These are phyloP conservation scores for Pseudomyrmex concolor DNA, from an alignment of 1,140 invertebrate genomes.

Conservation along the genomic window DNA sequence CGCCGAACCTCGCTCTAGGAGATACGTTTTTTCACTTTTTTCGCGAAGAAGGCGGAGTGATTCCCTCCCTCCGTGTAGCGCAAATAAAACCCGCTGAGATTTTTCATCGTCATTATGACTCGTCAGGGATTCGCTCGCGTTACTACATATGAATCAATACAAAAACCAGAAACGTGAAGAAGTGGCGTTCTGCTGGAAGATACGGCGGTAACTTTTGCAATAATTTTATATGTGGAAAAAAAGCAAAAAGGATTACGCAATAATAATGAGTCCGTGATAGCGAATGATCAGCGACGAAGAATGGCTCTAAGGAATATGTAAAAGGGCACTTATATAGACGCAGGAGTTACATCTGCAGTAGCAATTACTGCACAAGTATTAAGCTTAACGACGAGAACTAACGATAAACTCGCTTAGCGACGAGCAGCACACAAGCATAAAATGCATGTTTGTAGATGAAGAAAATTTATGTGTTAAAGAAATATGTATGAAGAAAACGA, in stretches of 20 bases:
- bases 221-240: conserved; percentile 1
- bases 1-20: conserved; percentile 56
- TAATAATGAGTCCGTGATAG: conserved; percentile 25
- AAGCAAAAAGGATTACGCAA: not conserved
- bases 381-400: conserved; percentile 32
- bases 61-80: not conserved
- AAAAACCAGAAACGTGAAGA: conserved; percentile 23
- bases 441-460: not conserved
- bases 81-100: not conserved
- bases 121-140: not conserved
- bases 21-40: conserved; percentile 3
- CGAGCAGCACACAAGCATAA: not conserved
- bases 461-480: not conserved
- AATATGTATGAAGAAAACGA: not conserved
- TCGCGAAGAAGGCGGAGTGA: conserved; percentile 27
- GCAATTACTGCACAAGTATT: conserved; percentile 24
- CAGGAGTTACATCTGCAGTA: conserved; percentile 22
- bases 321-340: conserved; percentile 2
- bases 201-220: not conserved
- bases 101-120: conserved; percentile 53
- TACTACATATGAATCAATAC: not conserved
- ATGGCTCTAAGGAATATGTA: conserved; percentile 14
- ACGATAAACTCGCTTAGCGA: conserved; percentile 47
- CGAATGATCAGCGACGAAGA: conserved; percentile 10
- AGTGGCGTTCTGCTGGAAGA: not conserved